Evolutionary conservation across 2,888 invertebrate species (phyloP), one percentile per base, ranked within the genome.

Genomic region (Andrena camellia): DNA sequence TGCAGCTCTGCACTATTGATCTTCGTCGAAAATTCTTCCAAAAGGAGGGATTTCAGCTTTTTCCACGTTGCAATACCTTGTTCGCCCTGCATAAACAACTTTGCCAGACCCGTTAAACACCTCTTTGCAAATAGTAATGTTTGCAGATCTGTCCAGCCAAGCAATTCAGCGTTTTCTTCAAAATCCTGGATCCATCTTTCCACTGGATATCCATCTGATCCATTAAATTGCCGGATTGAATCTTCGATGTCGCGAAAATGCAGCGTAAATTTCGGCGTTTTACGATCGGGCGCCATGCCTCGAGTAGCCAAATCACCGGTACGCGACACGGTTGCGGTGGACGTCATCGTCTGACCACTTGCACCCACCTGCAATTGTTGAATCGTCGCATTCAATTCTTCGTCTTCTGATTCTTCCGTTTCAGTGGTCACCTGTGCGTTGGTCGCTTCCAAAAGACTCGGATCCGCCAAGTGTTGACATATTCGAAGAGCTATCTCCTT

Each of bases 241-340:
- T 76, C 62, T 42, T 69, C 62, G 0, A 76, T 42, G 10, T 76
- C 75, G 8, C 63, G 68, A 54, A 69, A 76, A 52, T 63, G 17
- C 7, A 75, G 8, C n/a, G 29, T 33, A 50, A 66, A 74, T 29
- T 29, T 29, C 29, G 29, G 29, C 29, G 29, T 29, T 29, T 29
- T 29, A 2, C 29, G 29, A 29, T 29, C 29, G 4, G 29, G 3
- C 29, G 29, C 29, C 29, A 0, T 29, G 29, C 29, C 2, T 29
- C 0, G 29, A 29, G 29, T 29, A 4, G 5, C 29, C 29, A 29
- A 29, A 29, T 29, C 5, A 29, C 29, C 29, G 5, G 29, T 29
- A 29, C 29, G 29, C 5, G 5, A 29, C 5, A 29, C 29, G 29
- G 29, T 29, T 29, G 29, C 29, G 29, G 29, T 29, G 29, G 29